Conservation (phyloP, 2,113 vertebrate genomes). For the Stictonetta naevosa region DNA sequence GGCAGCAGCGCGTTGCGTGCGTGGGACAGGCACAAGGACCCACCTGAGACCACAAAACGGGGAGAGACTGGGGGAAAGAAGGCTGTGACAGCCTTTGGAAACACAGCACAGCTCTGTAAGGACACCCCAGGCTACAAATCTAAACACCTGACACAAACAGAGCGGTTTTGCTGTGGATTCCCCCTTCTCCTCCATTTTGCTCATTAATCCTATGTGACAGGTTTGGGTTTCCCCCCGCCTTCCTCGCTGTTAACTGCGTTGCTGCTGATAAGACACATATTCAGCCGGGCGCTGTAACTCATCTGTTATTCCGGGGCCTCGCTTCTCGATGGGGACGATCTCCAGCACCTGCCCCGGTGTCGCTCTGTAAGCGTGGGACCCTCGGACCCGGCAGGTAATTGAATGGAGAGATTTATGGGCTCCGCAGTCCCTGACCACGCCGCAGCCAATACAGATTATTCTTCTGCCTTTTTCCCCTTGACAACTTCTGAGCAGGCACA, state of each 20-base stretch:
- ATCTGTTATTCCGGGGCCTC: neutral
- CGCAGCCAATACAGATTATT: conserved; percentile 17
- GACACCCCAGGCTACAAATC: neutral
- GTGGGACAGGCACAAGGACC: neutral
- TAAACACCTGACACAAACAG: neutral
- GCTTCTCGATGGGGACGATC: neutral
- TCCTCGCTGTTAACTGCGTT: neutral
- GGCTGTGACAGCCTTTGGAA: neutral
- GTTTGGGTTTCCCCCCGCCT: neutral
- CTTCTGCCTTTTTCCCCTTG: conserved; percentile 1
- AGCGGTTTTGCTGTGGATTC: neutral
- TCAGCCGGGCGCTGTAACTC: neutral
- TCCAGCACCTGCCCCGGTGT: neutral
- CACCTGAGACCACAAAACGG: neutral
- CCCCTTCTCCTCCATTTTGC: neutral
- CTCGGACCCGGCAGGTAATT: neutral
- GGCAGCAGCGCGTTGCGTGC: neutral
- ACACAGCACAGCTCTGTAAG: neutral
- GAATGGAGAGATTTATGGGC: conserved; percentile 58
- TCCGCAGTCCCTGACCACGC: neutral
- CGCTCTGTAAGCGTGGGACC: neutral
- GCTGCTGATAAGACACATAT: conserved; percentile 14
- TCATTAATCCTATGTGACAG: conserved; percentile 52
- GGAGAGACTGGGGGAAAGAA: neutral
- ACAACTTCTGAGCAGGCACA: conserved; percentile 12